phyloP scores from a whole-genome alignment of 2,888 invertebrate species.

The Exephanes ischioxanthus region DNA sequence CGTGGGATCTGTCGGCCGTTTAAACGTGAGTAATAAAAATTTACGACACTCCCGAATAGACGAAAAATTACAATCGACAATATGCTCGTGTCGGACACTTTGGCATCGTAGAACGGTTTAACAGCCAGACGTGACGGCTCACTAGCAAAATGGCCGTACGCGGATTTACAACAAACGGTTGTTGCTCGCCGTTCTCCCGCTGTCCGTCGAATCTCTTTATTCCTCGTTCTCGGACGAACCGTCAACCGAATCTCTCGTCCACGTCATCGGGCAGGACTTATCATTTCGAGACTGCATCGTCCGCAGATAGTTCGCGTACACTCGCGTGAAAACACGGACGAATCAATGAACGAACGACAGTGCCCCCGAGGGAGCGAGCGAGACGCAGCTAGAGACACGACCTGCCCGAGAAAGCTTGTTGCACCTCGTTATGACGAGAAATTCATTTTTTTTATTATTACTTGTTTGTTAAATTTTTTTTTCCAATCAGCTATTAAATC shows the following conservation, averaged over 20 bases:
- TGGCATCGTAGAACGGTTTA: slow-evolving; percentile 43
- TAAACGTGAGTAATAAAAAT: slow-evolving; percentile 61
- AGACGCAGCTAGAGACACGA: slow-evolving; percentile 29
- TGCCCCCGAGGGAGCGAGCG: slow-evolving; percentile 39
- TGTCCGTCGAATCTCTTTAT: not conserved
- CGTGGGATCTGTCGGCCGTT: slow-evolving; percentile 54
- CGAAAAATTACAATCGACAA: slow-evolving; percentile 26
- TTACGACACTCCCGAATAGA: slow-evolving; percentile 20
- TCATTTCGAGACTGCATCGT: slow-evolving; percentile 3
- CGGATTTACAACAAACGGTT: slow-evolving; percentile 78
- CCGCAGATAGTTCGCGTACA: slow-evolving; percentile 3
- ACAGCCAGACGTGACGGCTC: slow-evolving; percentile 80
- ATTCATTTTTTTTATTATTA: slow-evolving; percentile 38
- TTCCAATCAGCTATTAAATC: not conserved
- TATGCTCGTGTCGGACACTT: slow-evolving; percentile 17
- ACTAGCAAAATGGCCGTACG: slow-evolving; percentile 82
- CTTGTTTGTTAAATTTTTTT: not conserved
- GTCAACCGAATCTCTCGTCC: not conserved
- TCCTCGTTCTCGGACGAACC: not conserved
- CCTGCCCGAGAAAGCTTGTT: slow-evolving; percentile 65
- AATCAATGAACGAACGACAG: slow-evolving; percentile 63
- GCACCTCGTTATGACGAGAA: slow-evolving; percentile 46
- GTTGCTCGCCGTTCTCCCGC: slow-evolving; percentile 50
- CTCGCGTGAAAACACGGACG: slow-evolving; percentile 45
- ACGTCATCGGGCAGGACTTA: slow-evolving; percentile 1